These are phyloP conservation scores for Ethmia dodecea DNA, from an alignment of 2,888 invertebrate genomes.

Conservation along the genomic window DNA sequence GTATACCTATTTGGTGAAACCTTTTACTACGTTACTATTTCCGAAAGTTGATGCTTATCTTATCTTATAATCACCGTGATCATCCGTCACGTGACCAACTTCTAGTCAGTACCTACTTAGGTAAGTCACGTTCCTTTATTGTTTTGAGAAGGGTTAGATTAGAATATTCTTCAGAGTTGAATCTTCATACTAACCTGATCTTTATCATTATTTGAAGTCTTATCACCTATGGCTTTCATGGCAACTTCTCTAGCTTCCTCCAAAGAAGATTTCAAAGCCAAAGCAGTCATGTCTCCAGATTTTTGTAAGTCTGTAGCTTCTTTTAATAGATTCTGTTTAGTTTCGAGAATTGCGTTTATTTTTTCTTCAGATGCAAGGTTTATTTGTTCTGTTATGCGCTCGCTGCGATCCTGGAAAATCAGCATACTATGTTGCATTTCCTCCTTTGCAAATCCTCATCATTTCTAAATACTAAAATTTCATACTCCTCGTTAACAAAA, in stretches of 20 bases:
- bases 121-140: no score
- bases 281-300: constrained; percentile 57
- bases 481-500: no score
- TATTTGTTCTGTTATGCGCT: constrained; percentile 72
- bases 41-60: no score
- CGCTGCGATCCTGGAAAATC: constrained; percentile 63
- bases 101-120: no score
- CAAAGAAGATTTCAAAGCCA: constrained; percentile 64
- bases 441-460: no score
- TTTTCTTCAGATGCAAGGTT: constrained; percentile 69
- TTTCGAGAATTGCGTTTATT: constrained; percentile 63
- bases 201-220: constrained; percentile 46
- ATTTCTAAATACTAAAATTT: no score
- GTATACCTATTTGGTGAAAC: no score
- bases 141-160: no score
- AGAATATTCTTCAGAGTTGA: no score
- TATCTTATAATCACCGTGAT: no score
- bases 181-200: constrained; percentile 70
- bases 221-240: constrained; percentile 41
- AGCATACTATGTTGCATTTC: constrained; percentile 77
- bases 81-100: no score
- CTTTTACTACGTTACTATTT: no score
- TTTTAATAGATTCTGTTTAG: constrained; percentile 55
- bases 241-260: constrained; percentile 62
- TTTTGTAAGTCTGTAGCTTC: constrained; percentile 61